Percentiles rank a stretch among this genome's conserved stretches.
phyloP scores from a whole-genome alignment of 2,113 vertebrate species.

The Rhabdomys dilectus region DNA sequence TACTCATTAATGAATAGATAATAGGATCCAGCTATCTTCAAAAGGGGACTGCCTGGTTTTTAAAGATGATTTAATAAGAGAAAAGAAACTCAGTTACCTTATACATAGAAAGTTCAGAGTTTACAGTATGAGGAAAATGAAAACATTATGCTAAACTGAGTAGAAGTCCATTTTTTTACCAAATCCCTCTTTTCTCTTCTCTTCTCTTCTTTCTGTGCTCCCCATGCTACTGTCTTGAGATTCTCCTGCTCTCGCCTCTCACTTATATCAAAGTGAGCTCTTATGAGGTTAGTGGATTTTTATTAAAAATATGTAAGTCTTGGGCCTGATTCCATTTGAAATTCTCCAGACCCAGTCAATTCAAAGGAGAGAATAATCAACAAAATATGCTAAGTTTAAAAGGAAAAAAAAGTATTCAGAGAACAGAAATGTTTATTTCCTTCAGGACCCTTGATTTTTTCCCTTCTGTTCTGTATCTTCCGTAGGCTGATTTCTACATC shows the following conservation, averaged over 20 bases:
- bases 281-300: background rate
- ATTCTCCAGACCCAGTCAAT: constrained; percentile 50
- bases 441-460: constrained; percentile 73
- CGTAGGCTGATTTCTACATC: constrained; percentile 68
- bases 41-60: rapidly evolving
- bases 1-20: background rate
- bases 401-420: background rate
- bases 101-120: background rate
- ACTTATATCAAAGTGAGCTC: background rate
- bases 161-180: background rate
- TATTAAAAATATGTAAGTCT: background rate
- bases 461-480: constrained; percentile 57
- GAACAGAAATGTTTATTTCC: constrained; percentile 70
- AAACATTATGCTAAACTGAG: background rate
- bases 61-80: background rate
- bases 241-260: background rate
- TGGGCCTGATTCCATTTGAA: background rate
- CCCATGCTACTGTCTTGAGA: background rate
- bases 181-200: background rate
- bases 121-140: background rate
- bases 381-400: constrained; percentile 69
- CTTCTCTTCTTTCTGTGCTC: rapidly evolving
- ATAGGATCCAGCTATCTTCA: background rate
- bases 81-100: background rate
- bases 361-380: constrained; percentile 61